Percentiles rank a stretch among this genome's conserved stretches.
Conservation (phyloP, 2,797 vertebrate species). For the Peromyscus eremicus region DNA sequence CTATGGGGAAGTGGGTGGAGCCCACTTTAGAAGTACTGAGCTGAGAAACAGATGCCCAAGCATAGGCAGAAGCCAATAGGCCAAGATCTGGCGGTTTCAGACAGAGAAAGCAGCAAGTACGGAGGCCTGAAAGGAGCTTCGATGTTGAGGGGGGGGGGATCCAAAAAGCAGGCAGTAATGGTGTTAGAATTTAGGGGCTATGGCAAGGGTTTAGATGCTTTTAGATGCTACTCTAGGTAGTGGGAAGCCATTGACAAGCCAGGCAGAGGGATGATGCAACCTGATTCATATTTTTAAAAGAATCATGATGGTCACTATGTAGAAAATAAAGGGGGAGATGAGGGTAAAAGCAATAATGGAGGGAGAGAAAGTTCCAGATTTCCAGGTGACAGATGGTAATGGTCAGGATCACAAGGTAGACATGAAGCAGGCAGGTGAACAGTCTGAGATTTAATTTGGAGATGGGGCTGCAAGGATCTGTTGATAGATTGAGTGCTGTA, state of each 20-base stretch:
- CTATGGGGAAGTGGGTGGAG: background rate
- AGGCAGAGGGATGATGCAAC: background rate
- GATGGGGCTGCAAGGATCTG: background rate
- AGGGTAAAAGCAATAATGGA: background rate
- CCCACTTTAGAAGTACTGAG: background rate
- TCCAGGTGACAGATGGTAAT: background rate
- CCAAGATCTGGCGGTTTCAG: background rate
- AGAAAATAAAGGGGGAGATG: background rate
- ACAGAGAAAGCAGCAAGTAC: background rate
- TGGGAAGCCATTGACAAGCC: background rate
- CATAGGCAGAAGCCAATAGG: background rate
- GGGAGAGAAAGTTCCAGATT: background rate
- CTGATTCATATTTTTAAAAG: background rate
- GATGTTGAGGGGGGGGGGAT: background rate
- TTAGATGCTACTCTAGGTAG: background rate
- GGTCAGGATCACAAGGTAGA: background rate
- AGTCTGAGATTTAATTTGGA: background rate
- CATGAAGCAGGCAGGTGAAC: background rate
- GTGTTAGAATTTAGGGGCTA: background rate
- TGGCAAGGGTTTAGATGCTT: background rate
- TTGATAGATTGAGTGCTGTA: background rate
- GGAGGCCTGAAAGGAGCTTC: background rate
- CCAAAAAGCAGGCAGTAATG: background rate
- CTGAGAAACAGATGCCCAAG: constrained; percentile 7
- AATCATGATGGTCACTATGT: background rate